These are phyloP conservation scores for Euschistus heros DNA, from an alignment of 1,140 invertebrate species.

Conservation along the genomic window DNA sequence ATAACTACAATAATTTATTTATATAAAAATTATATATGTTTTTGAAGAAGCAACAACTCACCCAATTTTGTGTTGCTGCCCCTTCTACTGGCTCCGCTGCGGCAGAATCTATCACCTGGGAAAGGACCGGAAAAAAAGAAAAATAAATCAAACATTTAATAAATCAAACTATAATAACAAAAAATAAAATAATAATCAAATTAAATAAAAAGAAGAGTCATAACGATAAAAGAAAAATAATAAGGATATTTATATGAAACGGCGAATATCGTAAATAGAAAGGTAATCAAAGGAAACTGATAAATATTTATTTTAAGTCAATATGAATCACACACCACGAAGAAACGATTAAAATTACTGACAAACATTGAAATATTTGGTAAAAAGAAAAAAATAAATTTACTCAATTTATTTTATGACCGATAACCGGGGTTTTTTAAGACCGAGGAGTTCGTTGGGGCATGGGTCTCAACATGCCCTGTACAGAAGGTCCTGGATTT, in stretches of 20 bases:
- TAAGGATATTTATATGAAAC: not conserved
- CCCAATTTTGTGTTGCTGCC: conserved; percentile 28
- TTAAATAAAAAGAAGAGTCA: not conserved
- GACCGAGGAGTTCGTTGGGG: no score
- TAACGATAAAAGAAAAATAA: not conserved
- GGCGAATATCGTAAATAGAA: no score
- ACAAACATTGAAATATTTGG: no score
- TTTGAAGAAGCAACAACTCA: conserved; percentile 23
- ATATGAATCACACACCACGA: no score
- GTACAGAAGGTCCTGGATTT: no score
- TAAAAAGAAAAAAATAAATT: no score
- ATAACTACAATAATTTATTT: not conserved
- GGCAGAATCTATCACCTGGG: conserved; percentile 23
- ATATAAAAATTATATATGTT: not conserved
- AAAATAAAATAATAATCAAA: not conserved
- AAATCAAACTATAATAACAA: not conserved
- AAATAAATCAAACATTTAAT: not conserved
- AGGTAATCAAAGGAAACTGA: no score
- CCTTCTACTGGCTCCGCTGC: conserved; percentile 28
- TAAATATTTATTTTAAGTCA: no score
- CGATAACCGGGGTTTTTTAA: no score
- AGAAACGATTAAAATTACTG: no score
- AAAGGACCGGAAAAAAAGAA: conserved; percentile 18
- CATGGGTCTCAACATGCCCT: no score
- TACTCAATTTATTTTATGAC: no score